These are phyloP conservation scores for Epinephelus moara DNA, from an alignment of 2,113 vertebrate species.

Conservation along the genomic window DNA sequence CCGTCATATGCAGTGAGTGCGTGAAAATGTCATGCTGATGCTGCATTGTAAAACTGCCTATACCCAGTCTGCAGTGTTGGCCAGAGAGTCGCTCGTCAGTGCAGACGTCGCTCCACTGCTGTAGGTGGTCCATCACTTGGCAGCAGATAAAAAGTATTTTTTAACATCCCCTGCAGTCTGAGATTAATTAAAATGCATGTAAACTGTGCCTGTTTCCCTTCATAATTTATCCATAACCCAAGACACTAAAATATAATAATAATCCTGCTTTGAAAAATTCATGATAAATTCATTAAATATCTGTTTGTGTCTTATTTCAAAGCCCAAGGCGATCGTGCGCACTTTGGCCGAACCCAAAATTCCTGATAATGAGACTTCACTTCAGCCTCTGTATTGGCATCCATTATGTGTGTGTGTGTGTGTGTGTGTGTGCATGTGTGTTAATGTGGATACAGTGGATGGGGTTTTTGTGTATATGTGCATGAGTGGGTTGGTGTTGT, in stretches of 20 bases:
- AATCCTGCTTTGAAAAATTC: conserved; percentile 76
- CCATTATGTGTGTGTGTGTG: conserved; percentile 24
- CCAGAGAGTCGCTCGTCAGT: conserved; percentile 53
- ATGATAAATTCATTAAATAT: conserved; percentile 80
- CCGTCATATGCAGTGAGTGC: conserved; percentile 10
- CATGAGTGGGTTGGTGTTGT: conserved; percentile 25
- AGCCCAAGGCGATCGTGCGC: conserved; percentile 66
- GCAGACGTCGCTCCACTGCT: conserved; percentile 59
- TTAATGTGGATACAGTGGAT: conserved; percentile 32
- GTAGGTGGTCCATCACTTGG: conserved; percentile 79
- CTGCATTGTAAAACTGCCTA: conserved; percentile 30
- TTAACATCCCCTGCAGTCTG: conserved; percentile 74
- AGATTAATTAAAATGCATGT: conserved; percentile 85
- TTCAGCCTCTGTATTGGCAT: conserved; percentile 48
- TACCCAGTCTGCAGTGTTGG: conserved; percentile 37
- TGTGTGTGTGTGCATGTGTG: too few relatives aligned
- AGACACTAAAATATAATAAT: conserved; percentile 82
- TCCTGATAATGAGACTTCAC: conserved; percentile 54
- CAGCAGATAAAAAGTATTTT: conserved; percentile 82
- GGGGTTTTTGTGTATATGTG: conserved; percentile 6
- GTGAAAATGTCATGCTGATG: conserved; percentile 35
- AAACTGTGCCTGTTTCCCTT: conserved; percentile 79
- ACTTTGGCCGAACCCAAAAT: conserved; percentile 79
- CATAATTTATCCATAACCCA: conserved; percentile 84
- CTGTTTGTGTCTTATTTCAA: conserved; percentile 74